Conservation (phyloP, 1,140 invertebrate species). For the Drosophila sucinea region DNA sequence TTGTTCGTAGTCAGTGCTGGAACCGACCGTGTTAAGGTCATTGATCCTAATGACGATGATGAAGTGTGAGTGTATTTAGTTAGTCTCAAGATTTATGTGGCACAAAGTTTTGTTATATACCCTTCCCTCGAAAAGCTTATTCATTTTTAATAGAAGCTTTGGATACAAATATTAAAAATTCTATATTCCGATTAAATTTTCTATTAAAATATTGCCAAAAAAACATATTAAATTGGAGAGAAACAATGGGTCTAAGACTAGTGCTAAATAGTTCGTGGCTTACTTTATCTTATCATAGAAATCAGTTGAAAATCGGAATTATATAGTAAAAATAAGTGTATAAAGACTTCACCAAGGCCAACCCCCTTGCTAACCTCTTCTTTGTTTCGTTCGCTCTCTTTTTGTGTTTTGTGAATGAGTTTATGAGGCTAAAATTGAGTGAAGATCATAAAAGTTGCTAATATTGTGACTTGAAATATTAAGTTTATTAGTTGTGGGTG, state of each 20-base stretch:
- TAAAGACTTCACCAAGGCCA: not conserved
- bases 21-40: constrained; percentile 41
- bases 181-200: too few relatives aligned
- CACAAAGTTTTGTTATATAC: not conserved
- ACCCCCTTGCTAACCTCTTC: not conserved
- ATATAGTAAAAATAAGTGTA: not conserved
- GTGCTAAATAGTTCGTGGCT: too few relatives aligned
- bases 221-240: too few relatives aligned
- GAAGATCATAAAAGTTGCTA: constrained; percentile 42
- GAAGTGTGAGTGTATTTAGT: constrained; percentile 28
- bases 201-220: too few relatives aligned
- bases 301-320: too few relatives aligned
- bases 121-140: too few relatives aligned
- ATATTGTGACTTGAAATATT: constrained; percentile 31
- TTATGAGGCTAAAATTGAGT: constrained; percentile 31
- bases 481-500: constrained; percentile 5
- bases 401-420: constrained; percentile 40
- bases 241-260: too few relatives aligned
- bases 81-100: constrained; percentile 7
- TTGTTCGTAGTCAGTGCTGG: constrained; percentile 51
- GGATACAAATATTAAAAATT: too few relatives aligned
- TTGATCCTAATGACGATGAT: constrained; percentile 41
- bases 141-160: too few relatives aligned
- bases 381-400: not conserved
- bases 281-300: too few relatives aligned